phyloP scores from a whole-genome alignment of 2,888 invertebrate genomes.

The Orgyia antiqua region DNA sequence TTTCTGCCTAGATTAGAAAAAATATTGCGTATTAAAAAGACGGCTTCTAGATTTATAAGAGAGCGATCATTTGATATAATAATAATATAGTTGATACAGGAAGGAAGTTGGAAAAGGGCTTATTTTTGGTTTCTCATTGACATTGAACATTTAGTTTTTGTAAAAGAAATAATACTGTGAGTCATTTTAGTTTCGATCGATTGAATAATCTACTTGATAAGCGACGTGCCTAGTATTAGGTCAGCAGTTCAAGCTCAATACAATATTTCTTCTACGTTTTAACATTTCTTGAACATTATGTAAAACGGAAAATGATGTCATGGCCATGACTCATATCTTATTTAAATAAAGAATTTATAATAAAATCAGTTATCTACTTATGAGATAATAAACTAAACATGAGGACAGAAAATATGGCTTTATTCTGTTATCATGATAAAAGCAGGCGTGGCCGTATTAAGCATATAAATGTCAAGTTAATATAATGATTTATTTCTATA shows the following conservation, averaged over 20 bases:
- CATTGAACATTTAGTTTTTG: conserved; percentile 21
- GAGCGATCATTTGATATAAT: too few species aligned
- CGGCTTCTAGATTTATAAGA: background rate
- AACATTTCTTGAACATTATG: conserved; percentile 57
- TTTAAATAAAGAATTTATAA: conserved; percentile 46
- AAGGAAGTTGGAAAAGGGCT: conserved; percentile 25
- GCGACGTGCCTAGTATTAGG: conserved; percentile 54
- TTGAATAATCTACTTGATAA: conserved; percentile 44
- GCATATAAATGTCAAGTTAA: conserved; percentile 19
- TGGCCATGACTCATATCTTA: conserved; percentile 56
- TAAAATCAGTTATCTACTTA: conserved; percentile 37
- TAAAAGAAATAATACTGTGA: conserved; percentile 33
- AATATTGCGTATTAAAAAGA: too few species aligned
- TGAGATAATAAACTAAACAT: conserved; percentile 17
- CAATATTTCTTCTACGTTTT: conserved; percentile 66
- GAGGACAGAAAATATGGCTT: conserved; percentile 19
- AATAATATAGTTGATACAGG: conserved; percentile 7
- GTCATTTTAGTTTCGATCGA: conserved; percentile 44
- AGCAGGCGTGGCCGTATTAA: conserved; percentile 28
- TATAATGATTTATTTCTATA: conserved; percentile 8
- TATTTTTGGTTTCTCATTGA: conserved; percentile 22
- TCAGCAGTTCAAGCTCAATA: conserved; percentile 69
- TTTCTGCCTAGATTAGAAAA: too few species aligned
- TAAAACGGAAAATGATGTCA: conserved; percentile 73
- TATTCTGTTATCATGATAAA: conserved; percentile 29